A percentile compares a stretch with the other conserved stretches of the same genome.
Conservation (phyloP, 2,797 vertebrate species). For the Morelia viridis region DNA sequence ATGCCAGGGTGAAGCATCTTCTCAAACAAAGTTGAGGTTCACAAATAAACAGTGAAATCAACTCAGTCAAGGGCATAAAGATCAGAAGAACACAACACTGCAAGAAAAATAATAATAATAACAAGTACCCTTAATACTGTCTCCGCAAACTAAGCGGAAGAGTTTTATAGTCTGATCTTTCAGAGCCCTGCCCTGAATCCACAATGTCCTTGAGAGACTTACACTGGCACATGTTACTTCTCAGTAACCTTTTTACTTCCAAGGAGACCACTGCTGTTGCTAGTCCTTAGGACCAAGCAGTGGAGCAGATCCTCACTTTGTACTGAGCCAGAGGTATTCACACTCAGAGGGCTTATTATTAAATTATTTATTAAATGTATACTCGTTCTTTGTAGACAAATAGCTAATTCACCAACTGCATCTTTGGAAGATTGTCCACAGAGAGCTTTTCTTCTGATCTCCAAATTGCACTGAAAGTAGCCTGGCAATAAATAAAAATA, state of each 20-base stretch:
- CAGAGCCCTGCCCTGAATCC: background rate
- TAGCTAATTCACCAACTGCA: background rate
- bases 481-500: background rate
- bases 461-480: background rate
- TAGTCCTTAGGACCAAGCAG: background rate
- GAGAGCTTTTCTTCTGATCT: background rate
- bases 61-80: background rate
- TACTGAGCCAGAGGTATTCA: background rate
- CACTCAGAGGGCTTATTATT: background rate
- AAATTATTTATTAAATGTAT: background rate
- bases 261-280: background rate
- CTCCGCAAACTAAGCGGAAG: background rate
- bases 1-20: background rate
- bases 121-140: background rate
- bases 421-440: background rate
- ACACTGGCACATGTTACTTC: background rate
- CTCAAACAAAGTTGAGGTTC: background rate
- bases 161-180: background rate
- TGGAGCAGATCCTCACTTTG: background rate
- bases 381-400: background rate
- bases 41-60: background rate
- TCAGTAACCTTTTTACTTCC: background rate
- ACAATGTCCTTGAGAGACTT: background rate
- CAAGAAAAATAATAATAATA: background rate
- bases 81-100: background rate